phyloP scores from a whole-genome alignment of 2,113 vertebrate genomes.

The Campylomormyrus tamandua region DNA sequence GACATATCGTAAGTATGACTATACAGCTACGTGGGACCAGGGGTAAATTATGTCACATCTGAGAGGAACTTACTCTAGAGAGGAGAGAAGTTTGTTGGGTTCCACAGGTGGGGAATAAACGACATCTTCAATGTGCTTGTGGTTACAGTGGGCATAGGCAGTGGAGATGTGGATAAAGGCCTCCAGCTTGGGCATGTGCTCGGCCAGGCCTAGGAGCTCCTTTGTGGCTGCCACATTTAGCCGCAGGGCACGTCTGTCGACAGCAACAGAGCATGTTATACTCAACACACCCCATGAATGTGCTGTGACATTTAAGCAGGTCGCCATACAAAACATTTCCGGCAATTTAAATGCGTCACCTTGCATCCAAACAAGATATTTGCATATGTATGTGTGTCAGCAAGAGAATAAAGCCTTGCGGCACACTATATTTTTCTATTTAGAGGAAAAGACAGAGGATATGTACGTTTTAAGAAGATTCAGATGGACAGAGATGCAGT shows the following conservation, averaged over 20 bases:
- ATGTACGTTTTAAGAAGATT: too few relatives aligned
- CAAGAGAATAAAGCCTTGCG: background rate
- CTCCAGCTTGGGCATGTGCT: conserved; percentile 79
- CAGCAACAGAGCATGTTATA: background rate
- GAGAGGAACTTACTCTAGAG: conserved; percentile 75
- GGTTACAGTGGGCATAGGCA: conserved; percentile 85
- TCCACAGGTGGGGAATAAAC: conserved; percentile 83
- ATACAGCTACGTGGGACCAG: too few relatives aligned
- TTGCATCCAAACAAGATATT: conserved; percentile 1
- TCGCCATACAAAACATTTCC: background rate
- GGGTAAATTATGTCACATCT: background rate
- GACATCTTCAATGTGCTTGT: conserved; percentile 82
- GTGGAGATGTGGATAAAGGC: conserved; percentile 92
- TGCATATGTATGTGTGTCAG: background rate
- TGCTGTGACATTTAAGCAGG: background rate
- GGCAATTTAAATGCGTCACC: background rate
- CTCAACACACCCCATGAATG: background rate
- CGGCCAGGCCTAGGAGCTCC: conserved; percentile 77
- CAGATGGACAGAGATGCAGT: background rate
- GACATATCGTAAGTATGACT: background rate
- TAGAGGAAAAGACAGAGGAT: background rate
- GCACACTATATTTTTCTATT: background rate
- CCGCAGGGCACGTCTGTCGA: conserved; percentile 70
- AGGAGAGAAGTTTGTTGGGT: conserved; percentile 80
- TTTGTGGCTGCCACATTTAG: conserved; percentile 83